These are phyloP conservation scores for Choristoneura rosaceana DNA, from an alignment of 2,888 invertebrate genomes.

Conservation along the genomic window DNA sequence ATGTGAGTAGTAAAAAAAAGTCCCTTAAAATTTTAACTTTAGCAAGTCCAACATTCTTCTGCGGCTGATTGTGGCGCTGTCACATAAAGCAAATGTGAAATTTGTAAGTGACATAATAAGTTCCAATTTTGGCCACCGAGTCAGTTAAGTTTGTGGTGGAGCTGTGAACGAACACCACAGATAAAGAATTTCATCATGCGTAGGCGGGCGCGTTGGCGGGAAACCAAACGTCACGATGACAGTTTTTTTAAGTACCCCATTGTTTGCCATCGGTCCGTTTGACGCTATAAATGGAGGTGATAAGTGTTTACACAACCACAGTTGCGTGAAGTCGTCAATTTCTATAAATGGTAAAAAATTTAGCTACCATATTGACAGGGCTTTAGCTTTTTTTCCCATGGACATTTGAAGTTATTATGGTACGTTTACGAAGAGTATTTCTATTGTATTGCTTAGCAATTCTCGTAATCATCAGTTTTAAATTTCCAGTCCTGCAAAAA, in stretches of 20 bases:
- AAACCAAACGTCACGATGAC: conserved; percentile 62
- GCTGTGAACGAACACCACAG: conserved; percentile 30
- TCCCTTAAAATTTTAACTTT: not conserved
- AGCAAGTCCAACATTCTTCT: not conserved
- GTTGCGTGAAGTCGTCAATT: conserved; percentile 44
- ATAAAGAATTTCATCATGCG: conserved; percentile 42
- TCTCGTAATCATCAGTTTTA: not conserved
- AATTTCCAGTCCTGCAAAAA: no score
- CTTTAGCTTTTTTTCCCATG: conserved; percentile 27
- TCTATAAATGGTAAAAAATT: conserved; percentile 44
- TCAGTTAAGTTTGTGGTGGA: conserved; percentile 14
- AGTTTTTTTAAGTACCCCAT: conserved; percentile 48
- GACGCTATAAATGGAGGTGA: conserved; percentile 51
- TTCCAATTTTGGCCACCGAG: conserved; percentile 11
- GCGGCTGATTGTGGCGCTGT: not conserved
- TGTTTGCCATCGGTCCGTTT: conserved; percentile 53
- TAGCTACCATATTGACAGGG: conserved; percentile 40
- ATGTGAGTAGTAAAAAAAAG: no score
- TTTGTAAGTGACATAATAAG: conserved; percentile 8
- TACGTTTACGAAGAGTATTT: conserved; percentile 11
- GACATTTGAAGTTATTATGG: conserved; percentile 2
- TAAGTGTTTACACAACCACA: conserved; percentile 53
- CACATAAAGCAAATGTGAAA: not conserved
- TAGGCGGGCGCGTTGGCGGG: conserved; percentile 50
- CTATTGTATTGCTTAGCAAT: conserved; percentile 6